phyloP scores from a whole-genome alignment of 2,113 vertebrate genomes.

The Vulpes lagopus region DNA sequence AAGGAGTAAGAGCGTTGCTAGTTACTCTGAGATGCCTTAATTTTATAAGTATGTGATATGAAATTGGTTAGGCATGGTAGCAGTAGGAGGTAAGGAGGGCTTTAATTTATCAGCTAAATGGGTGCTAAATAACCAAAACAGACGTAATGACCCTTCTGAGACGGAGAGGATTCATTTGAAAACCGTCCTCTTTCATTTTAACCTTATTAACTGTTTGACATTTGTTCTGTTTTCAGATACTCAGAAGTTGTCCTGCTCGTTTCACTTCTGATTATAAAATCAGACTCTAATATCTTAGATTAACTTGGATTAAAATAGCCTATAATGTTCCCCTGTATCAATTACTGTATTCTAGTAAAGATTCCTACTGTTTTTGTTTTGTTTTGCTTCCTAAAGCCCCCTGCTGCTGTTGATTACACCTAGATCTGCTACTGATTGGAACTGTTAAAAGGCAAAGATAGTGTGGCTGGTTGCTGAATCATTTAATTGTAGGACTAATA shows the following conservation, averaged over 20 bases:
- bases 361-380: slow-evolving; percentile 93
- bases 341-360: slow-evolving; percentile 90
- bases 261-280: slow-evolving; percentile 76
- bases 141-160: slow-evolving; percentile 67
- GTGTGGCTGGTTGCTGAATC: slow-evolving; percentile 90
- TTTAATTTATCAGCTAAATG: slow-evolving; percentile 63
- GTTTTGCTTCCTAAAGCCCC: slow-evolving; percentile 93
- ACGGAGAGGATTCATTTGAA: slow-evolving; percentile 43
- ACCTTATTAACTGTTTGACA: slow-evolving; percentile 58
- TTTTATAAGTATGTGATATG: slow-evolving; percentile 61
- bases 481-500: slow-evolving; percentile 91
- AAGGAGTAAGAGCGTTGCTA: slow-evolving; percentile 53
- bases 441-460: slow-evolving; percentile 92
- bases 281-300: slow-evolving; percentile 69
- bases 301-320: slow-evolving; percentile 85
- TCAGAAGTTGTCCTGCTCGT: slow-evolving; percentile 62
- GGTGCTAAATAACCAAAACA: slow-evolving; percentile 66
- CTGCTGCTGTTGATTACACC: slow-evolving; percentile 94
- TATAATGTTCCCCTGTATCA: slow-evolving; percentile 88
- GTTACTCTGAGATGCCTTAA: slow-evolving; percentile 42
- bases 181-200: slow-evolving; percentile 63
- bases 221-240: slow-evolving; percentile 68
- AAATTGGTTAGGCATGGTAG: slow-evolving; percentile 34
- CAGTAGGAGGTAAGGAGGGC: slow-evolving; percentile 44
- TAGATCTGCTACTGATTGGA: slow-evolving; percentile 93